Evolutionary conservation across 2,113 vertebrate species (phyloP), one percentile per base, ranked within the genome.

Genomic region (Cryptomyrus ogoouensis): DNA sequence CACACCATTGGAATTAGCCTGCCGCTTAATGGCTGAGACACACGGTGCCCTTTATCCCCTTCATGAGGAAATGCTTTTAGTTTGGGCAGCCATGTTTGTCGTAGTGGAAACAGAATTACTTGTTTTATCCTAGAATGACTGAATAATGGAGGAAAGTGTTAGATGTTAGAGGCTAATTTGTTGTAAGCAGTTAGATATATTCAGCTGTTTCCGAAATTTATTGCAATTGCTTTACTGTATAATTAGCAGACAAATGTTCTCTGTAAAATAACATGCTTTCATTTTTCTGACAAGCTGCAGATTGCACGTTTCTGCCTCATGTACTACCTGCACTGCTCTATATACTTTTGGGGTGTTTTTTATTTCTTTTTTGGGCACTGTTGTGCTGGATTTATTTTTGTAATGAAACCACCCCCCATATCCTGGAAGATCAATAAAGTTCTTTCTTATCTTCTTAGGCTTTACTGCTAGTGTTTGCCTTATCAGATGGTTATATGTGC

Each of bases 181-280:
- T 44, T 74, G 42, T 70, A 47, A 49, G 58, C 88, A 88, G n/a
- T 88, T 70, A 70, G 88, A 42, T 44, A 66, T 62, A 47, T 66
- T 74, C 80, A 42, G 35, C 62, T 27, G 62, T 66, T 66, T 27
- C 62, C 10, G 1, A 66, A 66, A 66, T 66, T 12, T 66, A 27
- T 66, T 27, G 35, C 13, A 35, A 39, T 39, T 39, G 31, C 12
- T 77, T 77, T 77, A 39, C 70, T 19, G 4, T 77, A 19, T 39
- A 12, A 56, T 62, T 58, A 58, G 19, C 31, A 42, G 5, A 53
- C 21, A 39, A n/a, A 47, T 24, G 52, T 0, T 58, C 53, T 62
- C 13, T 66, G 17, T 88, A 62, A 88, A 58, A 56, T 62, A 66
- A 21, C 87, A 66, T 88, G 35, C 27, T 66, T 56, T 88, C 87